Evolutionary conservation across 2,888 invertebrate species (phyloP), one percentile per base, ranked within the genome.

Genomic region (Liposcelis brunnea): DNA sequence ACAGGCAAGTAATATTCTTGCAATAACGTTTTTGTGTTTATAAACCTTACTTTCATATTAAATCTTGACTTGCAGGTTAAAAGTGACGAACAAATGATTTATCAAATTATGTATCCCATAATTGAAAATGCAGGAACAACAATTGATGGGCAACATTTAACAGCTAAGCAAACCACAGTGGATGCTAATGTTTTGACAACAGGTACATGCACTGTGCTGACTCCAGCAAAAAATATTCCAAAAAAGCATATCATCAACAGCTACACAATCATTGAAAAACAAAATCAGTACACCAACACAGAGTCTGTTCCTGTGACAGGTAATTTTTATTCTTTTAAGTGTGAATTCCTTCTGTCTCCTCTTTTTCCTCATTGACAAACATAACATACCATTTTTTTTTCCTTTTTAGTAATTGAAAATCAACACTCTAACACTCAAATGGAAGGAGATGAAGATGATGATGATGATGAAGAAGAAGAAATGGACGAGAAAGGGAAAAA

Each of bases 61-160:
- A 7, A 7, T 15, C 10, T 35, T 15, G 4, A 7, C 7, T 35
- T 35, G 10, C 5, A 40, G 40, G 40, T 40, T 40, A 14, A 40
- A n/a, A 40, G 11, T 21, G 40, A 40, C 7, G 40, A 40, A n/a
- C 40, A 40, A 21, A 40, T 40, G 40, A 40, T 40, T n/a, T 40
- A 40, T 18, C 40, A 40, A 11, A 40, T 40, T 10, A 40, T 40
- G 40, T 40, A 40, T 40, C 40, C 40, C 15, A 40, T 40, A 16
- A 40, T 40, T 14, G 40, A 40, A 16, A 18, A 14, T n/a, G 16
- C 40, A n/a, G 26, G 26, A 26, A 40, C 15, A 7, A 36, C 37
- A 18, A 16, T 40, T 12, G 40, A 40, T n/a, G 40, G 40, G 6
- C 40, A 40, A 11, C 40, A 40, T n/a, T n/a, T 40, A 6, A 6